Percentiles rank a stretch among this genome's conserved stretches.
phyloP scores from a whole-genome alignment of 2,113 vertebrate genomes.

The Prionailurus viverrinus region DNA sequence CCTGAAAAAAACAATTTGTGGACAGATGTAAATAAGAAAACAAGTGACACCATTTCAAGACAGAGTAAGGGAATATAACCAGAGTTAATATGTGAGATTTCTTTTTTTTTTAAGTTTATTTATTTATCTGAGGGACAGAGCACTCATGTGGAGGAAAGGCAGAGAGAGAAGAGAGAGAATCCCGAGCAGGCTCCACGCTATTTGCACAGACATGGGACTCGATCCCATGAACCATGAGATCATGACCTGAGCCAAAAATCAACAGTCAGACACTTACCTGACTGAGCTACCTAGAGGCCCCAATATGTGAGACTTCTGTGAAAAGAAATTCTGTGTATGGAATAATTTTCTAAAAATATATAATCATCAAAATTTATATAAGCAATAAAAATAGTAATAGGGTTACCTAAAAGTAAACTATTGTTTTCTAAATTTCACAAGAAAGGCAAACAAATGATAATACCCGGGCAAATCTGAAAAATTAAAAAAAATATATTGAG shows the following conservation, averaged over 20 bases:
- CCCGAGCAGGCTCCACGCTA: too few species aligned
- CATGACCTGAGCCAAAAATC: too few species aligned
- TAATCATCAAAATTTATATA: background rate
- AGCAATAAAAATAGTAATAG: background rate
- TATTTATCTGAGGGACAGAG: too few species aligned
- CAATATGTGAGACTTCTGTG: background rate
- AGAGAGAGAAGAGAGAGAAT: too few species aligned
- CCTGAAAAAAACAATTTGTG: background rate
- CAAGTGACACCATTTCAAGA: background rate
- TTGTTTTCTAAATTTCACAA: background rate
- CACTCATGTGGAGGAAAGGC: too few species aligned
- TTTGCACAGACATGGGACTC: too few species aligned
- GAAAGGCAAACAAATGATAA: background rate
- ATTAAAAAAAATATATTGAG: background rate
- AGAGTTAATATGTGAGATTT: background rate
- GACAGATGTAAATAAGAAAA: background rate
- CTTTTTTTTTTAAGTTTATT: too few species aligned
- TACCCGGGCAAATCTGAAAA: background rate
- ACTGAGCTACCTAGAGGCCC: too few species aligned
- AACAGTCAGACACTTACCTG: too few species aligned
- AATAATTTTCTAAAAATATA: background rate
- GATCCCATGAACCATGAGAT: too few species aligned
- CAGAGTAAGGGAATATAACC: background rate
- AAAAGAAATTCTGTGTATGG: background rate
- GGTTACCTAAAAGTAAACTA: constrained; percentile 1